A percentile compares a stretch with the other conserved stretches of the same genome.
Evolutionary conservation across 2,113 vertebrate genomes (phyloP).

Genomic region (Microcebus ravelobensis): DNA sequence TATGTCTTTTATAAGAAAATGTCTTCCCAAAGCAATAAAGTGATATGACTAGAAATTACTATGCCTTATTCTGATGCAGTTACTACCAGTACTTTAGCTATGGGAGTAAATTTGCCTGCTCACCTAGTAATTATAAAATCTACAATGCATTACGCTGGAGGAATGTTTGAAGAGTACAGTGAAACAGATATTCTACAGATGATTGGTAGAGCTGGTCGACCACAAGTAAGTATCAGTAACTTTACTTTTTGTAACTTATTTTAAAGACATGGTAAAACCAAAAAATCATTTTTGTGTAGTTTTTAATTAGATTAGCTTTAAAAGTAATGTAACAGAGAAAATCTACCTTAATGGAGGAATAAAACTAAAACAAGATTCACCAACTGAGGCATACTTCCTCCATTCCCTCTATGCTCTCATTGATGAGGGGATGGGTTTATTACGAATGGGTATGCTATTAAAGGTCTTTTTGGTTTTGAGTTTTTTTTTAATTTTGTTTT

Average conservation of each 20-base stretch:
- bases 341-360: not conserved
- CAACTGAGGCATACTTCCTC: not conserved
- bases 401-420: not conserved
- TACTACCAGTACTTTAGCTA: constrained; percentile 97
- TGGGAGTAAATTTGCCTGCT: constrained; percentile 98
- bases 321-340: constrained; percentile 42
- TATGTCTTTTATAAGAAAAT: constrained; percentile 44
- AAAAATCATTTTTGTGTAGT: not conserved
- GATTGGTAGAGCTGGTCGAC: constrained; percentile 97
- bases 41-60: constrained; percentile 64
- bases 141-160: constrained; percentile 95
- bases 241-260: constrained; percentile 46
- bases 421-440: not conserved
- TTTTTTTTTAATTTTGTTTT: not conserved
- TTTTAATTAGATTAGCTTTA: constrained; percentile 22
- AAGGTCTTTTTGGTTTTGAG: constrained; percentile 1
- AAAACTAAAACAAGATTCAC: constrained; percentile 12
- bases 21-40: not conserved
- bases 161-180: constrained; percentile 96
- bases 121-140: constrained; percentile 98
- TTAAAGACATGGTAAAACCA: constrained; percentile 25
- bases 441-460: not conserved
- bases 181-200: constrained; percentile 98
- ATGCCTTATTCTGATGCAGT: constrained; percentile 87
- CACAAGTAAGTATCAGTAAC: constrained; percentile 89